A percentile compares a stretch with the other conserved stretches of the same genome.
phyloP scores from a whole-genome alignment of 2,797 vertebrate genomes.

The Trematomus bernacchii region DNA sequence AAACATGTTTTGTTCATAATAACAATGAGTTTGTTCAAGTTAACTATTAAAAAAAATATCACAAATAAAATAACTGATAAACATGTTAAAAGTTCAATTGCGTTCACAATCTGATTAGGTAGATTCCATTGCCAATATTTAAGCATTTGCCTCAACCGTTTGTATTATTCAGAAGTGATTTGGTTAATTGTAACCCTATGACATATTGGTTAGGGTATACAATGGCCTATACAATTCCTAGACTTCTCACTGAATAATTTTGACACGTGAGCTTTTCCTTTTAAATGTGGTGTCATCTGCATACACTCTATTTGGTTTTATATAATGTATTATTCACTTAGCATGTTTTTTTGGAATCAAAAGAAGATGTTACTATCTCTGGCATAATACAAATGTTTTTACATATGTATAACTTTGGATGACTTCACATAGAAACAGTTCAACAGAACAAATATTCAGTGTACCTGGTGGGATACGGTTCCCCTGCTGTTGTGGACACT shows the following conservation, averaged over 20 bases:
- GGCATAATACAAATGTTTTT: background rate
- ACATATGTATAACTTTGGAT: background rate
- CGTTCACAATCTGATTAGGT: background rate
- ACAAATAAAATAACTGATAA: background rate
- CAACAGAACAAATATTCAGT: background rate
- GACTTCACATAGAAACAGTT: background rate
- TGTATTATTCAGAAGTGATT: slow-evolving; percentile 1
- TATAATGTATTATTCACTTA: slow-evolving; percentile 4
- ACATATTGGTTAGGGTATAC: background rate
- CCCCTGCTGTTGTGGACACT: slow-evolving; percentile 75
- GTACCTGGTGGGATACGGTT: slow-evolving; percentile 75
- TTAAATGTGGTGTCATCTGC: background rate
- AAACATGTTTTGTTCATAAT: background rate
- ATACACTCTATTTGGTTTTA: background rate
- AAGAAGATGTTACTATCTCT: background rate
- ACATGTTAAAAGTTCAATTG: background rate
- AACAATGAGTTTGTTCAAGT: background rate
- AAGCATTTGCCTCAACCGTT: background rate
- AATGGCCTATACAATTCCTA: background rate
- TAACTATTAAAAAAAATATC: background rate
- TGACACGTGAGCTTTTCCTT: slow-evolving; percentile 6
- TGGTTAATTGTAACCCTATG: background rate
- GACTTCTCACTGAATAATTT: slow-evolving; percentile 1
- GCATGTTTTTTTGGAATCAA: background rate
- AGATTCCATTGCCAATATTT: background rate